Percentiles rank a stretch among this genome's conserved stretches.
Evolutionary conservation across 2,113 vertebrate species (phyloP).

Genomic region (Mustela lutreola): DNA sequence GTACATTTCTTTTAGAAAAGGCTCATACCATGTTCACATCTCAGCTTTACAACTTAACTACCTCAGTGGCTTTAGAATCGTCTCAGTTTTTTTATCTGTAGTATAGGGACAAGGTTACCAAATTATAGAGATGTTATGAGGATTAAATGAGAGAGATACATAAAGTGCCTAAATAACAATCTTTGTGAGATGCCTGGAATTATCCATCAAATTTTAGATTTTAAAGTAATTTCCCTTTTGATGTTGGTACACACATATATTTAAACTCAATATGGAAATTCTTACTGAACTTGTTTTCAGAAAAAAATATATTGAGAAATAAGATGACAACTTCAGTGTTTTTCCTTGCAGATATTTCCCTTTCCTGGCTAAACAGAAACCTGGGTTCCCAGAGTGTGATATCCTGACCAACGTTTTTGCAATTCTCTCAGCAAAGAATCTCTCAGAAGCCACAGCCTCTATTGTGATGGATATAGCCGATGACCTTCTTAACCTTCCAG

Average conservation of each 20-base stretch:
- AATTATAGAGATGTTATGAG: background rate
- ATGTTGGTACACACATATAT: background rate
- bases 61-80: background rate
- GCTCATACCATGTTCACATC: background rate
- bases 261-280: conserved; percentile 1
- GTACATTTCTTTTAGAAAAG: background rate
- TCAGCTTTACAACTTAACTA: background rate
- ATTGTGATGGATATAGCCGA: conserved; percentile 95
- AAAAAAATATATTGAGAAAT: background rate
- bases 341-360: conserved; percentile 92
- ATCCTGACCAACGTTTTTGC: conserved; percentile 94
- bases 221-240: conserved; percentile 10
- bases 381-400: conserved; percentile 91
- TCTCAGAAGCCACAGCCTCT: conserved; percentile 88
- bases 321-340: conserved; percentile 7
- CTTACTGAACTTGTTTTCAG: background rate
- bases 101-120: background rate
- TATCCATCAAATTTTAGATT: background rate
- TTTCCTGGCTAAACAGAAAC: conserved; percentile 93
- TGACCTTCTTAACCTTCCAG: conserved; percentile 91
- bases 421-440: conserved; percentile 93
- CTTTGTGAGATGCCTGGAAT: background rate
- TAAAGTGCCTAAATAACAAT: background rate
- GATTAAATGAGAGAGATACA: background rate
- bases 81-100: background rate